A percentile compares a stretch with the other conserved stretches of the same genome.
Conservation (phyloP, 2,113 vertebrate species). For the Entelurus aequoreus region DNA sequence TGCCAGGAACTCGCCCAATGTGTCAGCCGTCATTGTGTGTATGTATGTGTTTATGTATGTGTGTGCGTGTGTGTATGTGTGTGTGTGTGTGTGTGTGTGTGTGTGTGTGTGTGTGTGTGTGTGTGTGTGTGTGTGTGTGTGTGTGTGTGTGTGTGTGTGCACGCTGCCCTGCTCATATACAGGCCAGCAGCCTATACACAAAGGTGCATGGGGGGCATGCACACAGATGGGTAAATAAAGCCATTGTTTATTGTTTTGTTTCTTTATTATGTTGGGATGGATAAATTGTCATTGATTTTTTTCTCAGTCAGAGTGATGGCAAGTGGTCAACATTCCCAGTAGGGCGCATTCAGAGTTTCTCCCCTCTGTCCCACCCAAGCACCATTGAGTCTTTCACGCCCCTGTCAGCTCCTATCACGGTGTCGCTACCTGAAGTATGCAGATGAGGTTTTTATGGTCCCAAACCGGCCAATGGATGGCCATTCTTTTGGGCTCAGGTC, state of each 20-base stretch:
- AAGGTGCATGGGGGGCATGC: slow-evolving; percentile 48
- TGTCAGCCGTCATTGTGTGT: slow-evolving; percentile 62
- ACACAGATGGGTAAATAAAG: slow-evolving; percentile 84
- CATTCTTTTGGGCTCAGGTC: slow-evolving; percentile 79
- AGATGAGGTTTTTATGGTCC: slow-evolving; percentile 84
- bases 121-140: slow-evolving; percentile 17
- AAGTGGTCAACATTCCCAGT: slow-evolving; percentile 77
- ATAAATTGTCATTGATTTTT: slow-evolving; percentile 91
- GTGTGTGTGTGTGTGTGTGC: slow-evolving; percentile 23
- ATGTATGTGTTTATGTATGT: slow-evolving; percentile 18
- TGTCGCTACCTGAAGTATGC: slow-evolving; percentile 97
- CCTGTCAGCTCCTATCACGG: slow-evolving; percentile 97
- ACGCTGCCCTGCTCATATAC: slow-evolving; percentile 61
- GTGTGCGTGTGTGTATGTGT: slow-evolving; percentile 23
- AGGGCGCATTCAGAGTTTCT: slow-evolving; percentile 48
- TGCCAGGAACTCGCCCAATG: slow-evolving; percentile 42
- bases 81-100: slow-evolving; percentile 45
- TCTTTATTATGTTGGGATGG: slow-evolving; percentile 83
- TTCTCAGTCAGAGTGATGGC: slow-evolving; percentile 79
- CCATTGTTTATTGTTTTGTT: slow-evolving; percentile 92
- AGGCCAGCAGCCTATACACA: slow-evolving; percentile 53
- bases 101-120: slow-evolving; percentile 29
- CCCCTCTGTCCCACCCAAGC: slow-evolving; percentile 67
- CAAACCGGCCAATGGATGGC: slow-evolving; percentile 67
- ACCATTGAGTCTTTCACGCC: slow-evolving; percentile 89